Conservation (phyloP, 2,797 vertebrate species). For the Coregonus sp. region DNA sequence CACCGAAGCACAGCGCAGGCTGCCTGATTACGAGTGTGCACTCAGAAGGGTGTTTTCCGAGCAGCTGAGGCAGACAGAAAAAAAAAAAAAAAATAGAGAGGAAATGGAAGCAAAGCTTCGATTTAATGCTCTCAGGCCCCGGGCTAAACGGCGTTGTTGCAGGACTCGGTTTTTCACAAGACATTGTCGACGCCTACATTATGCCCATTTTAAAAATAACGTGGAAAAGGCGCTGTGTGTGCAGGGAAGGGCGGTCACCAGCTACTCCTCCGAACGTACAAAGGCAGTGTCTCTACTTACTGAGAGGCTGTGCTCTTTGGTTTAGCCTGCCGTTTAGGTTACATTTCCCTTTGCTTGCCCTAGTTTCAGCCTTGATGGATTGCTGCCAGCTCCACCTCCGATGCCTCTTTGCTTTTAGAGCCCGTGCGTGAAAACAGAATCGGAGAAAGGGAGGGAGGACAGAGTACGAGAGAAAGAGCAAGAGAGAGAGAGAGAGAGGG, state of each 20-base stretch:
- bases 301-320: constrained; percentile 13
- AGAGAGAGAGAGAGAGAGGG: neutral
- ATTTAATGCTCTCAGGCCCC: neutral
- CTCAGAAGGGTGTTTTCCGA: neutral
- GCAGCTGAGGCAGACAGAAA: neutral
- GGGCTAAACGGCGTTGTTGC: neutral
- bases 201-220: constrained; percentile 11
- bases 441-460: neutral
- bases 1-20: neutral
- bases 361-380: constrained; percentile 20
- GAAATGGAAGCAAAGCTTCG: constrained; percentile 2
- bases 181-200: neutral
- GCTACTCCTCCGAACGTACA: neutral
- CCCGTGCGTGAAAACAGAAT: constrained; percentile 29
- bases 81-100: neutral
- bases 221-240: neutral
- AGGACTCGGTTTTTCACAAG: neutral
- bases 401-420: constrained; percentile 19
- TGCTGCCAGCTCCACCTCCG: constrained; percentile 13
- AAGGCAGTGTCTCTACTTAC: constrained; percentile 8
- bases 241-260: neutral
- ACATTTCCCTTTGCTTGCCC: constrained; percentile 19
- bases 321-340: constrained; percentile 18
- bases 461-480: neutral
- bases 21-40: neutral